phyloP scores from a whole-genome alignment of 2,113 vertebrate species.

The Pelvicachromis taeniatus region DNA sequence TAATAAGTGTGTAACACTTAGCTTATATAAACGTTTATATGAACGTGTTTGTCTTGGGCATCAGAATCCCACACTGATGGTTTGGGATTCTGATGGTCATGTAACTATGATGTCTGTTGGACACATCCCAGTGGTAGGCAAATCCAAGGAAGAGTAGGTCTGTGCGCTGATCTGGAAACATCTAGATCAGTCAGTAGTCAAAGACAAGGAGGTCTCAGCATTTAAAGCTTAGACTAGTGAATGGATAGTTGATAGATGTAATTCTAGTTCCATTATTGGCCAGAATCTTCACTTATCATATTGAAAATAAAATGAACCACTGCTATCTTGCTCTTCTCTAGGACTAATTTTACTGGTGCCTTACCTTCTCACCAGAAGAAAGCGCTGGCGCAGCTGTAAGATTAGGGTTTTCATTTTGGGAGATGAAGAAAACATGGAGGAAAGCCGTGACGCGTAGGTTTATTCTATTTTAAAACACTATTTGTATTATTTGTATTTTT shows the following conservation, averaged over 20 bases:
- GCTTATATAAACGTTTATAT: not conserved
- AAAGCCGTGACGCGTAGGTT: constrained; percentile 70
- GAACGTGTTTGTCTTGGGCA: not conserved
- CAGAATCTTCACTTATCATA: not conserved
- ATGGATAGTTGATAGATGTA: not conserved
- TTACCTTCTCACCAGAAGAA: constrained; percentile 72
- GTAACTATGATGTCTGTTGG: not conserved
- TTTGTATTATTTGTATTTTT: no score
- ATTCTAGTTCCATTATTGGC: not conserved
- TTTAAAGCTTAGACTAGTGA: not conserved
- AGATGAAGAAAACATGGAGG: constrained; percentile 60
- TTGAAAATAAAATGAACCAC: not conserved
- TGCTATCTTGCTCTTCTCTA: not conserved
- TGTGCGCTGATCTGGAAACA: not conserved
- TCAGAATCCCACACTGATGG: not conserved
- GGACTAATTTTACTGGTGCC: constrained; percentile 79
- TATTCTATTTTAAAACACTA: not conserved
- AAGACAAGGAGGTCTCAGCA: not conserved
- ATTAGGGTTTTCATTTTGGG: constrained; percentile 73
- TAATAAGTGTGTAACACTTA: not conserved
- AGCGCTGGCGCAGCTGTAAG: constrained; percentile 65
- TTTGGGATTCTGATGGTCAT: not conserved
- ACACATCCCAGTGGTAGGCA: not conserved
- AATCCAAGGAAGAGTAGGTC: not conserved
- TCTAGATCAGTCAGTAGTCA: not conserved